Evolutionary conservation across 2,888 invertebrate species (phyloP).

Genomic region (Andrena flavipes): DNA sequence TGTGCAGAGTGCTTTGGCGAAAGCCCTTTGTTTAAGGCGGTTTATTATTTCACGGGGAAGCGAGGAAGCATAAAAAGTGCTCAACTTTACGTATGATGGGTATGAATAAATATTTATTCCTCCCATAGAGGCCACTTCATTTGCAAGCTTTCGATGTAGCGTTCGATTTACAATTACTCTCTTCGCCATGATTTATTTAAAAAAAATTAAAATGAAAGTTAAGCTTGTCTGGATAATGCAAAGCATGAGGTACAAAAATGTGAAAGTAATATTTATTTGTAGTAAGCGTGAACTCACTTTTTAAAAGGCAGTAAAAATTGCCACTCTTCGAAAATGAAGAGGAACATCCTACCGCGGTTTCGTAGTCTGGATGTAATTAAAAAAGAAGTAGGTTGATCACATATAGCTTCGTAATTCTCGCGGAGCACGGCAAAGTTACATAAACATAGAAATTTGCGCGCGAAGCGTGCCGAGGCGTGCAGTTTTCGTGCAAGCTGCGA

Average conservation of each 20-base stretch:
- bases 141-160: too few relatives aligned
- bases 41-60: slow-evolving; percentile 7
- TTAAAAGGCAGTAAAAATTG: too few relatives aligned
- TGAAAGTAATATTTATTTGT: too few relatives aligned
- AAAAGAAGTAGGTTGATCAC: not conserved
- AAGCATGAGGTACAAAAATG: too few relatives aligned
- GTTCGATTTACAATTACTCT: too few relatives aligned
- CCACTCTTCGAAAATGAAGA: too few relatives aligned
- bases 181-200: too few relatives aligned
- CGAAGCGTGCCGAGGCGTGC: not conserved
- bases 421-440: not conserved
- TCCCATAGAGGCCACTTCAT: too few relatives aligned
- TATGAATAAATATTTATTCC: not conserved
- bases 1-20: slow-evolving; percentile 8
- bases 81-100: not conserved
- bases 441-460: not conserved
- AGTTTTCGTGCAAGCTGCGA: slow-evolving; percentile 27
- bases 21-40: slow-evolving; percentile 20
- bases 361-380: not conserved
- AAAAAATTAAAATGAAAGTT: too few relatives aligned
- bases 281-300: too few relatives aligned
- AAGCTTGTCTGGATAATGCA: too few relatives aligned
- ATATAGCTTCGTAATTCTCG: not conserved
- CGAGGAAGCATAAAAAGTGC: not conserved
- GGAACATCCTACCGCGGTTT: too few relatives aligned